Percentiles rank a stretch among this genome's conserved stretches.
phyloP scores from a whole-genome alignment of 2,888 invertebrate species.

The Nebria brevicollis region DNA sequence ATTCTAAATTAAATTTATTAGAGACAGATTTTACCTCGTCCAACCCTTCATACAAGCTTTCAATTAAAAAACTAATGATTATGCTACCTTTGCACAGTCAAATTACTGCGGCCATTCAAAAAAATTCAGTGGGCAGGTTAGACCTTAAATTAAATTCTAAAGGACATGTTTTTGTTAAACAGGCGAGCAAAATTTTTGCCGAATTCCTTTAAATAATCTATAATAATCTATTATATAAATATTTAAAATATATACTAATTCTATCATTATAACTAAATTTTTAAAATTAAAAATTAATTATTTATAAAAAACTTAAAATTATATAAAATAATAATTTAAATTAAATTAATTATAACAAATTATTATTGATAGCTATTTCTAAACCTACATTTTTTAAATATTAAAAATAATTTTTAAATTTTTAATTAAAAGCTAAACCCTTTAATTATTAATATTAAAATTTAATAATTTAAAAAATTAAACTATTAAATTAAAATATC shows the following conservation, averaged over 20 bases:
- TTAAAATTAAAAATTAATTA: slow-evolving; percentile 60
- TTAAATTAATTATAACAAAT: slow-evolving; percentile 63
- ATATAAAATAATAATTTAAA: slow-evolving; percentile 63
- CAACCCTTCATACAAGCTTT: slow-evolving; percentile 81
- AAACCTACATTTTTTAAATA: slow-evolving; percentile 66
- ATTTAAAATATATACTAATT: slow-evolving; percentile 49
- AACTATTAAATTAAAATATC: slow-evolving; percentile 59
- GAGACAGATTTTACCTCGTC: slow-evolving; percentile 73
- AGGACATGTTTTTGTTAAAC: slow-evolving; percentile 84
- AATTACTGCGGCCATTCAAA: slow-evolving; percentile 55
- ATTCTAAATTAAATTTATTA: slow-evolving; percentile 65
- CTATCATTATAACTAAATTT: slow-evolving; percentile 66
- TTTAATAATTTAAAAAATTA: slow-evolving; percentile 56
- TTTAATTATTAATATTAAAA: slow-evolving; percentile 66
- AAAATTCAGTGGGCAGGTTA: slow-evolving; percentile 78
- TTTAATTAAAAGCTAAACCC: slow-evolving; percentile 72
- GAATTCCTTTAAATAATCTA: slow-evolving; percentile 71
- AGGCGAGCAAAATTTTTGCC: slow-evolving; percentile 74
- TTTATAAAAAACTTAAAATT: slow-evolving; percentile 62
- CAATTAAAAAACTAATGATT: slow-evolving; percentile 84
- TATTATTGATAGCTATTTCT: slow-evolving; percentile 67
- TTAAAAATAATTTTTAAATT: slow-evolving; percentile 63
- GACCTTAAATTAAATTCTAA: slow-evolving; percentile 72
- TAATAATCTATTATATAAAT: slow-evolving; percentile 52
- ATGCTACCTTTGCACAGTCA: slow-evolving; percentile 85